Base-by-base conservation (phyloP, 2,888 invertebrate species). In the Ectemnius cavifrons region DNA sequence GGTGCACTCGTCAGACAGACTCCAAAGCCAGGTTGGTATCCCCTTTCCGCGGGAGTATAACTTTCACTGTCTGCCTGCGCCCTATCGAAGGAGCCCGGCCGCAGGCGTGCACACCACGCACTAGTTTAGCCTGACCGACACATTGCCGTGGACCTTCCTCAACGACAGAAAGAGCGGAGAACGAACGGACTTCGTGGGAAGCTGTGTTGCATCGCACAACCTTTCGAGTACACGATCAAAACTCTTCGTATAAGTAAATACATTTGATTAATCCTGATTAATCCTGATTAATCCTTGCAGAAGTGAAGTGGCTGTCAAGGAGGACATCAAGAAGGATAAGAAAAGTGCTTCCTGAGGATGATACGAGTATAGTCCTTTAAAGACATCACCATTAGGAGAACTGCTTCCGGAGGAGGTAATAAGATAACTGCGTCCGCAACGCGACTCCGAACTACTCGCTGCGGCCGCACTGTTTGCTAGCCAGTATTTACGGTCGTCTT, bases 11-110 rank as follows among this genome's bases (percentile, higher is more conserved):
- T 65, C 59, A 6, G 37, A 37, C 1, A 11, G 37, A 37, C 37
- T 37, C 37, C 37, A 8, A 11, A 37, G 37, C 37, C 37, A 37
- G 8, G 6, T 8, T 37, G 37, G 68, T 75, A 59, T 60, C 67
- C 59, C 61, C 65, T 63, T 77, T 75, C 71, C 52, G 52, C 16
- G 52, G 5, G 71, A 68, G 66, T 76, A 73, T 77, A 77, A 83
- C 83, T 83, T 83, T 83, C 83, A 83, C 83, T 72, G 67, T 83
- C 83, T 82, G 81, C 78, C 83, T 82, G 81, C 79, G 79, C 77
- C 81, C 75, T 58, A 71, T 63, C 77, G 72, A 73, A 73, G 74
- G 77, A 52, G 64, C 59, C 14, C 16, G 45, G 1, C 16, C 4
- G 11, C 28, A 8, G 23, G 1, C 70, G 14, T n/a, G 52, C 49